Conservation (phyloP, 2,797 vertebrate species). For the Hirundo rustica region DNA sequence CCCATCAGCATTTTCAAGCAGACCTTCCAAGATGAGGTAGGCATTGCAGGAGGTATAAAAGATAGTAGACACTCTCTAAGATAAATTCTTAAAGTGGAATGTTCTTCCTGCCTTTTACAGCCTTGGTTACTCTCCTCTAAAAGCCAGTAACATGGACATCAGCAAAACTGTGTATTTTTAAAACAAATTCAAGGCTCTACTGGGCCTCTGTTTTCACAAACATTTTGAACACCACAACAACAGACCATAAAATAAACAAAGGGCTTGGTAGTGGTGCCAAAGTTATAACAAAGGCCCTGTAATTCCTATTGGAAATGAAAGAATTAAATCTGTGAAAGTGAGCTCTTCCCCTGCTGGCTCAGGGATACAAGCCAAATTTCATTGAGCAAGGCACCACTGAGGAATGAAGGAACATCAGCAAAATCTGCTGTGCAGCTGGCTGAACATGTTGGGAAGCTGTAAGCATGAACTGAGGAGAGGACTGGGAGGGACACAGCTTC, state of each 20-base stretch:
- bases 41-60: neutral
- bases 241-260: slow-evolving; percentile 49
- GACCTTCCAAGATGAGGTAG: neutral
- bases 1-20: neutral
- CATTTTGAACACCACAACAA: slow-evolving; percentile 47
- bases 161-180: slow-evolving; percentile 3
- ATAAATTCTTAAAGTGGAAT: neutral
- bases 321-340: slow-evolving; percentile 44
- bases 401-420: slow-evolving; percentile 23
- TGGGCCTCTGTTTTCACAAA: slow-evolving; percentile 12
- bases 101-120: neutral
- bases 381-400: slow-evolving; percentile 36
- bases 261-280: neutral
- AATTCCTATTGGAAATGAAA: slow-evolving; percentile 20
- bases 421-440: slow-evolving; percentile 49
- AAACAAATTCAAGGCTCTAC: neutral
- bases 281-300: slow-evolving; percentile 26
- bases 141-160: neutral
- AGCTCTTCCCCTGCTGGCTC: slow-evolving; percentile 12
- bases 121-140: neutral
- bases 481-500: neutral
- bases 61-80: neutral
- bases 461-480: neutral
- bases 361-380: slow-evolving; percentile 22
- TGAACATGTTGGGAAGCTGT: neutral